These are phyloP conservation scores for Vidua macroura DNA, from an alignment of 2,113 vertebrate species.

Conservation along the genomic window DNA sequence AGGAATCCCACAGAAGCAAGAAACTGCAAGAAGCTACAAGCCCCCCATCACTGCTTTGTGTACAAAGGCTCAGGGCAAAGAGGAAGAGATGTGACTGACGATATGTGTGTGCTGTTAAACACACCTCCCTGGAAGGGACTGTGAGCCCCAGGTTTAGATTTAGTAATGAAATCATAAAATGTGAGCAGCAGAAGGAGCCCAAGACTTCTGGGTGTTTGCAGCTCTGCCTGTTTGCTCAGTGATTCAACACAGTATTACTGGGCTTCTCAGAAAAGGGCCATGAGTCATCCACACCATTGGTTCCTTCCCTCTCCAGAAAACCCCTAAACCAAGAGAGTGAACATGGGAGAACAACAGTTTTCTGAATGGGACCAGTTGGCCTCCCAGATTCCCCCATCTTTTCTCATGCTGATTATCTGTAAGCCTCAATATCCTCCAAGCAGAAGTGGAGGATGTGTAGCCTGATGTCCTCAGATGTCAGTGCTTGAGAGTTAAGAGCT, in stretches of 20 bases:
- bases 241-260: background rate
- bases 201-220: slow-evolving; percentile 13
- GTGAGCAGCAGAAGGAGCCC: background rate
- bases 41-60: background rate
- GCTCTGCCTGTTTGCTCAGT: background rate
- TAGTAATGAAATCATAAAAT: background rate
- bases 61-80: slow-evolving; percentile 3
- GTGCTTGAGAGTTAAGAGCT: background rate
- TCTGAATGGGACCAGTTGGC: background rate
- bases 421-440: background rate
- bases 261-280: background rate
- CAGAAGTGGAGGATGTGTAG: background rate
- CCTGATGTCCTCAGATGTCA: background rate
- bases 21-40: slow-evolving; percentile 48
- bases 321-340: background rate
- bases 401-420: background rate
- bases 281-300: background rate
- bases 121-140: slow-evolving; percentile 2
- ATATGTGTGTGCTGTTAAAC: background rate
- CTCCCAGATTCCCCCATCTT: background rate
- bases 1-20: slow-evolving; percentile 47
- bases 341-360: background rate
- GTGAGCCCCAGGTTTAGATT: background rate
- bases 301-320: background rate
- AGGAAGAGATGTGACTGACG: background rate